Conservation (phyloP, 2,113 vertebrate species). For the Pluvianellus socialis region DNA sequence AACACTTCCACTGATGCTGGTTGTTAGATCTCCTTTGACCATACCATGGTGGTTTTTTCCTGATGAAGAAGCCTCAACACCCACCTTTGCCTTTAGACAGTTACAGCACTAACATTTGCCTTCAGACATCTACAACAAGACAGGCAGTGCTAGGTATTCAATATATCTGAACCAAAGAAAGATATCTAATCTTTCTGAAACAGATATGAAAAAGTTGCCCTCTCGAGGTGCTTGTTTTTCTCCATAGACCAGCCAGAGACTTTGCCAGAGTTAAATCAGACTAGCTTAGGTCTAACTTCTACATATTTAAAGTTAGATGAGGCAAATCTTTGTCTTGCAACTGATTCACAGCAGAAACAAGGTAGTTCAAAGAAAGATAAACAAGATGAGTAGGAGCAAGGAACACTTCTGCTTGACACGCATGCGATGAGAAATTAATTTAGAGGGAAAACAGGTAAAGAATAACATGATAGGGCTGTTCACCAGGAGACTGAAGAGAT, state of each 20-base stretch:
- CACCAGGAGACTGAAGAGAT: not conserved
- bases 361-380: constrained; percentile 34
- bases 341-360: constrained; percentile 7
- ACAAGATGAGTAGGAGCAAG: not conserved
- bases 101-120: not conserved
- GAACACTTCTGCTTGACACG: not conserved
- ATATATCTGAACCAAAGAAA: not conserved
- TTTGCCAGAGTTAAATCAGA: not conserved
- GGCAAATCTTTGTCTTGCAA: constrained; percentile 14
- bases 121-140: not conserved
- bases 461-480: not conserved
- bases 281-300: not conserved
- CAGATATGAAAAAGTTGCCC: not conserved
- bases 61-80: fast-evolving
- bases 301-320: not conserved
- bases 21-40: not conserved
- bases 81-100: not conserved
- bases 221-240: not conserved
- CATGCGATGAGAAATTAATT: not conserved
- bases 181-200: not conserved
- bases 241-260: not conserved
- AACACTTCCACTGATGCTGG: not conserved
- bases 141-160: not conserved
- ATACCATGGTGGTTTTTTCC: not conserved
- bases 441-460: not conserved